Base-by-base conservation (phyloP, 2,797 vertebrate genomes). In the Discoglossus pictus region DNA sequence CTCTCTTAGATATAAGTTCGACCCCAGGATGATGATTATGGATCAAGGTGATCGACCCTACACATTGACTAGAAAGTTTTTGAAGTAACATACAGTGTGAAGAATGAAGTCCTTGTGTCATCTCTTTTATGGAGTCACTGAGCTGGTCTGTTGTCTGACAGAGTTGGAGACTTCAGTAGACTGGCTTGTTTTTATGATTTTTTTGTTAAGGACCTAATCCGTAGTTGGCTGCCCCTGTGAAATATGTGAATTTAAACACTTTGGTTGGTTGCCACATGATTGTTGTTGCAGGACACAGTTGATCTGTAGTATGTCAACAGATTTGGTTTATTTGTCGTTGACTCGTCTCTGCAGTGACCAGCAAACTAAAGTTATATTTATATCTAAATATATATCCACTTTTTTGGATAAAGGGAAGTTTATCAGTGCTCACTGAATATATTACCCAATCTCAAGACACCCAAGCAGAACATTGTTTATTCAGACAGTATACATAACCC, bases 1-100 rank as follows among this genome's bases (percentile, higher is more conserved):
- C 20, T 35, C 46, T 62, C 53, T 0, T 3, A 98, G 95, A 69
- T 98, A 95, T 67, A 90, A 81, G 68, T 97, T 96, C 63, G 92
- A 97, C 68, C 94, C 93, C 1, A 88, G 87, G 3, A 88, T 94
- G 75, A 95, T 98, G 93, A 97, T 98, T 75, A 75, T 43, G 72
- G 77, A 75, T 71, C 90, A 87, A 0, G 78, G 76, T 15, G 51
- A 86, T 55, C 81, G 78, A 62, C 83, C 83, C 59, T 86, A 79
- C 74, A 87, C 85, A 75, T 88, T 90, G 73, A 84, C 87, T 4
- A 72, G 87, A 3, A 89, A 80, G 71, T 78, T 64, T 52, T 77
- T 92, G 51, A 90, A 89, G 76, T 11, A 9, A 36, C 44, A 6
- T 10, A 13, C 8, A 3, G 43, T 59, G 53, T 76, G 55, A 56